Evolutionary conservation across 2,888 invertebrate genomes (phyloP).

Genomic region (Callyntrura guangdongensis): DNA sequence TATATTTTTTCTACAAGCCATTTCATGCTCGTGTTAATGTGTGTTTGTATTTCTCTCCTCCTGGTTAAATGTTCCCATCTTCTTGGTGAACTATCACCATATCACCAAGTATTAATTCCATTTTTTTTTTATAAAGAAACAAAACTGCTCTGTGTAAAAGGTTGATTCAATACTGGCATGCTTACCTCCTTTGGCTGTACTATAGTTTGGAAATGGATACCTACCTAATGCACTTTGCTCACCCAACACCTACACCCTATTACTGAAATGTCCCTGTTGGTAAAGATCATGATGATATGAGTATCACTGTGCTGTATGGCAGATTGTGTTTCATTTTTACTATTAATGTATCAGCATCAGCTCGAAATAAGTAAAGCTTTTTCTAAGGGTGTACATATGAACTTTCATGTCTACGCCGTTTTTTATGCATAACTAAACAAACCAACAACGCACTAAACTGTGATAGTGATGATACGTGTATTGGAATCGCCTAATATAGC

Average conservation of each 20-base stretch:
- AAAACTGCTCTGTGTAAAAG: background rate
- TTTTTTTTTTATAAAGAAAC: constrained; percentile 4
- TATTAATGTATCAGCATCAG: background rate
- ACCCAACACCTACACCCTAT: background rate
- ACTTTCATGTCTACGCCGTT: background rate
- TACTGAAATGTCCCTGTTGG: background rate
- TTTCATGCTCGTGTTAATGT: constrained; percentile 26
- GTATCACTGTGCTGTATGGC: background rate
- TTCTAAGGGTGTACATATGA: background rate
- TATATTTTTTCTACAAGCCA: constrained; percentile 25
- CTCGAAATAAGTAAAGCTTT: background rate
- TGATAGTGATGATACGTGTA: background rate
- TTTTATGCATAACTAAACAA: background rate
- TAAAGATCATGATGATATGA: background rate
- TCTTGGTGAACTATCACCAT: background rate
- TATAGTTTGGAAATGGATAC: background rate
- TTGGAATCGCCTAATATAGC: background rate
- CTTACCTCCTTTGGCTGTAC: no score
- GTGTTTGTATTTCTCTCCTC: background rate
- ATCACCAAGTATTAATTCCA: constrained; percentile 5
- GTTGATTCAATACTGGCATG: no score
- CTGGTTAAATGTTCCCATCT: background rate
- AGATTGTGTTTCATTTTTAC: constrained; percentile 14
- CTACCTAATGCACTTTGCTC: background rate
- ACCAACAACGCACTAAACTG: no score